Base-by-base conservation (phyloP, 2,888 invertebrate species). In the Euplagia quadripunctaria region DNA sequence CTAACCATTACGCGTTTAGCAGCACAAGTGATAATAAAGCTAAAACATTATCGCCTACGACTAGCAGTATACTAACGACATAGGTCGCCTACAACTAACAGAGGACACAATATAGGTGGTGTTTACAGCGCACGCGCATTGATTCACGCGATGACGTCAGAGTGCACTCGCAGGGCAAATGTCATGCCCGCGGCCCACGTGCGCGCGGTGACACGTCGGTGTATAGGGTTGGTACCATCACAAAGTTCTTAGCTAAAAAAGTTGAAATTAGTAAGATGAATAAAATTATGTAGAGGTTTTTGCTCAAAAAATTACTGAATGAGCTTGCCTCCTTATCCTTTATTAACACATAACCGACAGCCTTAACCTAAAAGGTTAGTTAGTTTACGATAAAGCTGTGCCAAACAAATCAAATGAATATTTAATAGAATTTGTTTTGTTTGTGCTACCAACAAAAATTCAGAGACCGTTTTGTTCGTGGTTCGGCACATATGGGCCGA, bases 181-280 rank as follows among this genome's bases (percentile, higher is more conserved):
- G 93, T 94, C 94, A 91, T 80, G 89, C 89, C 86, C 86, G 89
- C 92, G 70, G 85, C 94, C 94, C 94, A 94, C 94, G 92, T 91
- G 92, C 86, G 74, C 74, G 81, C 82, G 83, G 83, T 83, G 87
- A 87, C 87, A 86, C 81, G 86, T 79, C 86, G 83, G 78, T 76
- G 81, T 85, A 81, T 83, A 86, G 84, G 86, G 85, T 70, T 83
- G 78, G 4, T 81, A 72, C 61, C 0, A 5, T 17, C 11, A 31
- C 31, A 1, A 52, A 31, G n/a, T 43, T 52, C 58, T 66, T 31
- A 12, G 14, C 9, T 49, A 49, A 43, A 58, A 8, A 43, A 0
- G 12, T 42, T 31, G 16, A n/a, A n/a, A 42, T 52, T n/a, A 42
- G n/a, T 14, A 16, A 12, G 43, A 43, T 43, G 43, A 43, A n/a